Conservation (phyloP, 2,113 vertebrate species). For the Carassius carassius region DNA sequence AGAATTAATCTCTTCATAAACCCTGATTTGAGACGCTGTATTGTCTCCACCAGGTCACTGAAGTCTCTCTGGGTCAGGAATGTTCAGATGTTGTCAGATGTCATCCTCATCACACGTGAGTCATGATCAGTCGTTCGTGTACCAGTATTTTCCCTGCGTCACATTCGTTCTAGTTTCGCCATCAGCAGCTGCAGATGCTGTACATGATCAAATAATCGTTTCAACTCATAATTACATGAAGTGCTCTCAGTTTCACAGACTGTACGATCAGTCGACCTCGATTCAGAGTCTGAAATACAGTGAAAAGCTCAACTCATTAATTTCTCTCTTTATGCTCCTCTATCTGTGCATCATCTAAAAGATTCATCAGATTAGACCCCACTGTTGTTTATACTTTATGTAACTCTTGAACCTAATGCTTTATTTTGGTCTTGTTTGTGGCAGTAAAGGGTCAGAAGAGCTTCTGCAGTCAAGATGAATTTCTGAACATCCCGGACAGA, state of each 20-base stretch:
- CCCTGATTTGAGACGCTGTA: no score
- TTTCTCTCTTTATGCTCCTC: not conserved
- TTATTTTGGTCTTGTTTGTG: not conserved
- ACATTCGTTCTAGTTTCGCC: not conserved
- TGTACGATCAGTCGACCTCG: not conserved
- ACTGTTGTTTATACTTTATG: not conserved
- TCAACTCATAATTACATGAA: not conserved
- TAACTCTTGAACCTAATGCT: not conserved
- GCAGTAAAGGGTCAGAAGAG: not conserved
- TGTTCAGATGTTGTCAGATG: not conserved
- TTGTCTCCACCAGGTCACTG: no score
- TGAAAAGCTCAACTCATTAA: not conserved
- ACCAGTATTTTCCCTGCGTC: not conserved
- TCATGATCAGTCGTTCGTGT: not conserved
- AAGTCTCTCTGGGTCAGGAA: not conserved
- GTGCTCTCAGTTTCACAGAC: not conserved
- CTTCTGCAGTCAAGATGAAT: constrained; percentile 1
- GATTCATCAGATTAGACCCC: not conserved
- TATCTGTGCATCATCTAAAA: not conserved
- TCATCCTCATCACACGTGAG: not conserved
- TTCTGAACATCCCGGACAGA: not conserved
- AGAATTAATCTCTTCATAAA: not conserved
- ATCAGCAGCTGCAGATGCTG: no score
- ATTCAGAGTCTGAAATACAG: not conserved
- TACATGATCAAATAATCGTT: not conserved